Base-by-base conservation (phyloP, 2,113 vertebrate genomes). In the Kobus ellipsiprymnus region DNA sequence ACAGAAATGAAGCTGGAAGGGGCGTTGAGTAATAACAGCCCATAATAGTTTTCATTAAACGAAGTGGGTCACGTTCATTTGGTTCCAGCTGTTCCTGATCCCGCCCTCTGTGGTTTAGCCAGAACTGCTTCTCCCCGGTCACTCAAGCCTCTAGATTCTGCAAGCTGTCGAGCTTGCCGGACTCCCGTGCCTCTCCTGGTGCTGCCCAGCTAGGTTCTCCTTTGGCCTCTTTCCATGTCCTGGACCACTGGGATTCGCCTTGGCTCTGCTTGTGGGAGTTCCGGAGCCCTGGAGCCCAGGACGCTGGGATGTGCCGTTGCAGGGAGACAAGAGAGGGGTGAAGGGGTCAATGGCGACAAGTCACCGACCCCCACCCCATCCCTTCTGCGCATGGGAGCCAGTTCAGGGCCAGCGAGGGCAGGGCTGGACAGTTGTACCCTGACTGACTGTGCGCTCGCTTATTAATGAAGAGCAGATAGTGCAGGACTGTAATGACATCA, bases 391-490 rank as follows among this genome's bases (percentile, higher is more conserved):
- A 11, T 2, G 55, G 64, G 55, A 84, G 9, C 57, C 64, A 27
- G 77, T 48, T 93, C 30, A n/a, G 74, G 74, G 57, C 74, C 50
- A 81, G 83, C 11, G 30, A 80, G 57, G 27, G 90, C 0, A 7
- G 95, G 80, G 55, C 64, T 27, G 83, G 94, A 95, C 60, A 89
- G 81, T 64, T 92, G 60, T 57, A 88, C n/a, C 86, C 84, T 36
- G 82, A 81, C 71, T 44, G 78, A 84, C 64, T 54, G 46, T 77
- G 89, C 2, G 15, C 94, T 98, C 1, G 7, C 94, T 98, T 96
- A 92, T 97, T 98, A 98, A 97, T 81, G 97, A 98, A 84, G 89
- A 94, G 67, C 95, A 86, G 92, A 94, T 81, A 97, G 96, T n/a
- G 52, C 87, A 93, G 40, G 96, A 96, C 48, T 54, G 54, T 98